phyloP scores from a whole-genome alignment of 2,888 invertebrate species.

The Fragum fragum region DNA sequence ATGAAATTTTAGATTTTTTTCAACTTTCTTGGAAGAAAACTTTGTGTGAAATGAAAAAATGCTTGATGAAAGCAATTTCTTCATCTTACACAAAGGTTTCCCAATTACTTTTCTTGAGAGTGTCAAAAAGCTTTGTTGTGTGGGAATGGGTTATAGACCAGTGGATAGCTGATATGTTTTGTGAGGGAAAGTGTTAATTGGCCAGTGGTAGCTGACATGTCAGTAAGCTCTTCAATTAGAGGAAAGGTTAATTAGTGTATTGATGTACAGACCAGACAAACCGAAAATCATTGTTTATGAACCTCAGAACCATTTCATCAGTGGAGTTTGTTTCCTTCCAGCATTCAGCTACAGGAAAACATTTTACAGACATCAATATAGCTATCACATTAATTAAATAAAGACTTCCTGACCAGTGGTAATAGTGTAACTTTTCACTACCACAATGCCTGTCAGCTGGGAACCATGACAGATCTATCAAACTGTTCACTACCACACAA shows the following conservation, averaged over 20 bases:
- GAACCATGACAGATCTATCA: conserved; percentile 29
- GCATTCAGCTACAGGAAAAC: conserved; percentile 18
- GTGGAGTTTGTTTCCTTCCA: background rate
- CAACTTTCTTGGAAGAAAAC: too few species aligned
- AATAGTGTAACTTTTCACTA: conserved; percentile 31
- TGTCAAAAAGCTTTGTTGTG: too few species aligned
- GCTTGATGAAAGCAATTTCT: too few species aligned
- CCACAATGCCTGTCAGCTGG: conserved; percentile 28
- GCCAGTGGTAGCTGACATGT: background rate
- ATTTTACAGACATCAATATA: conserved; percentile 27
- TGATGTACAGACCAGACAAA: background rate
- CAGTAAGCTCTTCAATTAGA: background rate
- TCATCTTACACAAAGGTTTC: too few species aligned
- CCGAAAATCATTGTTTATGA: background rate
- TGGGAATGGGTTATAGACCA: too few species aligned
- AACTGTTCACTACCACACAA: conserved; percentile 29
- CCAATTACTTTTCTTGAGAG: too few species aligned
- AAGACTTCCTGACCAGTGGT: conserved; percentile 24
- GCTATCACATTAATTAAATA: conserved; percentile 33
- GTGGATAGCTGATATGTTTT: conserved; percentile 1
- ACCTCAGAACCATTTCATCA: background rate
- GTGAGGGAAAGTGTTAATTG: background rate
- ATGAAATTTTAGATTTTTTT: too few species aligned
- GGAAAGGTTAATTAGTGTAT: conserved; percentile 2
- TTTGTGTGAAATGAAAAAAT: too few species aligned